phyloP scores from a whole-genome alignment of 2,113 vertebrate species.

The Psophia crepitans region DNA sequence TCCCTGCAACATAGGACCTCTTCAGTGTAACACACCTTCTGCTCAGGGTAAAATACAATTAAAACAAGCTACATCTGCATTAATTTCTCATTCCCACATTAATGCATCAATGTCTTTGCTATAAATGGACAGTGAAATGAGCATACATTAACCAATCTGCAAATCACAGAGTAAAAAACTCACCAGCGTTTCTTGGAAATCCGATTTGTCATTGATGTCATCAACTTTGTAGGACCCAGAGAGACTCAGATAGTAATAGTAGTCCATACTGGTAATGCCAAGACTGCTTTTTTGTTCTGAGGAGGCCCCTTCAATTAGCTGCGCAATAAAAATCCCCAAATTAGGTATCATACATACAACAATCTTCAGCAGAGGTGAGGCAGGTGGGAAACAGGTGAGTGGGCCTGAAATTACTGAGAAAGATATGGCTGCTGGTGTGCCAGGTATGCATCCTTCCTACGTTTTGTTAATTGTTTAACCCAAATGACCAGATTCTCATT shows the following conservation, averaged over 20 bases:
- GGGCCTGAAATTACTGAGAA: neutral
- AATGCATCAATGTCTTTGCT: neutral
- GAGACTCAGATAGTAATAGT: slow-evolving; percentile 94
- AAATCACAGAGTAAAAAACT: neutral
- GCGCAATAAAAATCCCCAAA: neutral
- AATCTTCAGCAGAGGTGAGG: neutral
- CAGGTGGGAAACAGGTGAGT: neutral
- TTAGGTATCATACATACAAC: neutral
- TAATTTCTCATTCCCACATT: neutral
- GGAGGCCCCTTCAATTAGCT: slow-evolving; percentile 94
- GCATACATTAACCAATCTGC: neutral
- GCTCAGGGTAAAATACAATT: neutral
- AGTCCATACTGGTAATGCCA: slow-evolving; percentile 94
- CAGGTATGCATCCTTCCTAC: neutral
- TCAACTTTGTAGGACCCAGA: slow-evolving; percentile 97
- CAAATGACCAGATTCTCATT: neutral
- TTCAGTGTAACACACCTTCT: neutral
- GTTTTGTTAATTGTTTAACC: neutral
- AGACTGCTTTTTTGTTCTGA: slow-evolving; percentile 87
- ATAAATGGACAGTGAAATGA: neutral
- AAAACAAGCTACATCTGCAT: neutral
- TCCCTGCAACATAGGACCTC: neutral
- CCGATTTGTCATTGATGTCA: slow-evolving; percentile 93
- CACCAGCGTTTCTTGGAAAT: slow-evolving; percentile 95
- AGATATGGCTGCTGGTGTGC: neutral